These are phyloP conservation scores for Ctena decussata DNA, from an alignment of 2,888 invertebrate species.

Conservation along the genomic window DNA sequence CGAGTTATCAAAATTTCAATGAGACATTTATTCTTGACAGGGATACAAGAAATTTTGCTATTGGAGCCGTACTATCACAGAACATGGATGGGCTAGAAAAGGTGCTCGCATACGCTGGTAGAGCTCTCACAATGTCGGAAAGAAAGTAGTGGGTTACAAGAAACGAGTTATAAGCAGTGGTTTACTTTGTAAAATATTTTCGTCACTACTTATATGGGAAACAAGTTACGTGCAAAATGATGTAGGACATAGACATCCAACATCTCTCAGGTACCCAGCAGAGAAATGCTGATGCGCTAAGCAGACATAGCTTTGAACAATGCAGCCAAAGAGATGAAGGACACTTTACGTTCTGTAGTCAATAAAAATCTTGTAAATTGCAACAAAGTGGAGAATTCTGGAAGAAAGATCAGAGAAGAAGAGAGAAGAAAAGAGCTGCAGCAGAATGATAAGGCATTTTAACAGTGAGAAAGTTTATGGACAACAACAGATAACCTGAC, in stretches of 20 bases:
- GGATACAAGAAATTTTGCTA: background rate
- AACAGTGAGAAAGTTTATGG: background rate
- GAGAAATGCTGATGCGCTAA: background rate
- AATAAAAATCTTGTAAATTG: no score
- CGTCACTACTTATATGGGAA: background rate
- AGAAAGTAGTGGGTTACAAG: background rate
- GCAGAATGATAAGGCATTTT: background rate
- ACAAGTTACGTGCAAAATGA: background rate
- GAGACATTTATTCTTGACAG: background rate
- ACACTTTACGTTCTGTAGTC: no score
- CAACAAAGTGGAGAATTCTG: no score
- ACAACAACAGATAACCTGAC: background rate
- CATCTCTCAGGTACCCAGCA: background rate
- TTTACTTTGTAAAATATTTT: background rate
- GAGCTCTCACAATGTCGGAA: background rate
- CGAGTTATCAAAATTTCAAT: background rate
- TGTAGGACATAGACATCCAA: background rate
- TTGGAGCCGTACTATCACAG: background rate
- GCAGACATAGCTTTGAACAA: no score
- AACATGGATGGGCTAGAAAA: background rate
- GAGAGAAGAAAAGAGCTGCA: background rate
- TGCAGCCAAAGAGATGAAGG: no score
- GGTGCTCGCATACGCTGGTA: background rate
- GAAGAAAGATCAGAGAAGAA: no score
- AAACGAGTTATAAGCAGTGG: background rate